Percentiles rank a stretch among this genome's conserved stretches.
Evolutionary conservation across 2,888 invertebrate species (phyloP).

Genomic region (Limnephilus lunatus): DNA sequence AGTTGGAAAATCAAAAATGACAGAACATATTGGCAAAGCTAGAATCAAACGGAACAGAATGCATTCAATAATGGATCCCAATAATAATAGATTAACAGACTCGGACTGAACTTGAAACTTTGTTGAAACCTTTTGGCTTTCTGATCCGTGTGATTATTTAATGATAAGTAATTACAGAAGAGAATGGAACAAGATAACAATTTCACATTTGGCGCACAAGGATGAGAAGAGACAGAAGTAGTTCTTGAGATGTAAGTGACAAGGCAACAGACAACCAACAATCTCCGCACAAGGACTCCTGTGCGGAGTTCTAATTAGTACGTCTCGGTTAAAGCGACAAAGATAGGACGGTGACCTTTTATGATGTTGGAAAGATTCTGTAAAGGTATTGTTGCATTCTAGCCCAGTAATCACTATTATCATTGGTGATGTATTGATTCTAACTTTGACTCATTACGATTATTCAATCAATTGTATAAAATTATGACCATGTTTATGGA

Average conservation of each 20-base stretch:
- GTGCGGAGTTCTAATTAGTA: not conserved
- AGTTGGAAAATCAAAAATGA: constrained; percentile 11
- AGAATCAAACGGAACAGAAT: constrained; percentile 9
- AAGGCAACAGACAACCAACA: constrained; percentile 6
- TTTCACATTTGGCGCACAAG: not conserved
- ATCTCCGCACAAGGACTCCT: not conserved
- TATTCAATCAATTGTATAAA: not conserved
- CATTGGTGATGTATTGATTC: not conserved
- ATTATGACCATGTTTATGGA: not conserved
- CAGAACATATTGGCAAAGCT: constrained; percentile 15
- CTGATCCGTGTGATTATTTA: not conserved
- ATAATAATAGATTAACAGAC: not conserved
- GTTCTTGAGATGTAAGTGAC: constrained; percentile 15
- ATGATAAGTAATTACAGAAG: constrained; percentile 2
- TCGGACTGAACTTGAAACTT: not conserved
- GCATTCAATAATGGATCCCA: not conserved
- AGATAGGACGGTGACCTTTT: not conserved
- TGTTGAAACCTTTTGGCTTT: not conserved
- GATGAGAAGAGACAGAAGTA: constrained; percentile 21
- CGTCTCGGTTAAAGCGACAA: not conserved
- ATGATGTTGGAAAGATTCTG: not conserved
- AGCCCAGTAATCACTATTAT: not conserved
- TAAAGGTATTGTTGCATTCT: not conserved
- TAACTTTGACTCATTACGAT: not conserved
- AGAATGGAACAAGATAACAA: constrained; percentile 9